Evolutionary conservation across 1,140 invertebrate genomes (phyloP).

Genomic region (Leguminivora glycinivorella): DNA sequence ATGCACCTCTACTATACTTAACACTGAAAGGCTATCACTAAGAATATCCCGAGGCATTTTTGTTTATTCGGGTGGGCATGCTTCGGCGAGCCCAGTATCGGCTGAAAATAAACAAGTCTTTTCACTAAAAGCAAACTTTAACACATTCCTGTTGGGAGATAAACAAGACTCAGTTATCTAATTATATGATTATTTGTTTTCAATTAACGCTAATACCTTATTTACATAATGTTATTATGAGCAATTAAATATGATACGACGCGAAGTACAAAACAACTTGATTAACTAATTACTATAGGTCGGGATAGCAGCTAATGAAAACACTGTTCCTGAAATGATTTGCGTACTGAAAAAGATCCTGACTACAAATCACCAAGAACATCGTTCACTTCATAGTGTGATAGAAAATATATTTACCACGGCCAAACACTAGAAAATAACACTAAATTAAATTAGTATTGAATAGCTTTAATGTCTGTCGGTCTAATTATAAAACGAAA

Average conservation of each 20-base stretch:
- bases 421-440: not conserved
- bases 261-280: not conserved
- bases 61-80: constrained; percentile 35
- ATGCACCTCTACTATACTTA: constrained; percentile 69
- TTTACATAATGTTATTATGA: not conserved
- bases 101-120: not conserved
- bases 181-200: not conserved
- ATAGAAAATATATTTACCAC: not conserved
- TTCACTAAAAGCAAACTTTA: not conserved
- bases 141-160: not conserved
- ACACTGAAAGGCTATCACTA: constrained; percentile 67
- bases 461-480: not conserved
- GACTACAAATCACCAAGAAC: not conserved
- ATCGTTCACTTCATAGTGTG: constrained; percentile 1
- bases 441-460: constrained; percentile 16
- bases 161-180: constrained; percentile 13
- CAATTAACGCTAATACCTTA: not conserved
- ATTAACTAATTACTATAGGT: not conserved
- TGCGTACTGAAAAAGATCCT: not conserved
- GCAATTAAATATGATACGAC: not conserved
- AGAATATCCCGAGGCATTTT: constrained; percentile 71
- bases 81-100: constrained; percentile 11
- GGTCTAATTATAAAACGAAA: constrained; percentile 26
- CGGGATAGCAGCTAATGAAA: not conserved
- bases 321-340: not conserved